These are phyloP conservation scores for Eudasyphora cyanicolor DNA, from an alignment of 2,888 invertebrate species.

Conservation along the genomic window DNA sequence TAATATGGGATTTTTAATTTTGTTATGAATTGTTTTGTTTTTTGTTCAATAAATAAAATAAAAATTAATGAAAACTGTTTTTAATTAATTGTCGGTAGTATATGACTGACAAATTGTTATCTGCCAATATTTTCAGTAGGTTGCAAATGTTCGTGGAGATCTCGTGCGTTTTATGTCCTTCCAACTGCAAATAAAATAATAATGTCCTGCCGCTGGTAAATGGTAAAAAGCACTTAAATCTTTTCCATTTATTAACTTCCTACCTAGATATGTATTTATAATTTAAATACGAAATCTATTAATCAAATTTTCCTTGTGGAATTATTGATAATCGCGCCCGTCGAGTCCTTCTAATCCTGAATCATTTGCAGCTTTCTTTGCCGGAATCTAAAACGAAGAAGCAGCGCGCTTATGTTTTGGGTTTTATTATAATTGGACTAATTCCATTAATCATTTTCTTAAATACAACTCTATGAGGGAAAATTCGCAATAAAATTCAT, in stretches of 20 bases:
- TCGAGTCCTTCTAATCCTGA: neutral
- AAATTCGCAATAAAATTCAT: constrained; percentile 48
- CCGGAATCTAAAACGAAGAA: neutral
- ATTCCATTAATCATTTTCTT: constrained; percentile 39
- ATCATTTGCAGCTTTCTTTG: neutral
- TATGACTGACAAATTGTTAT: no score
- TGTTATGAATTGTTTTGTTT: no score
- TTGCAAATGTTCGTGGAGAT: no score
- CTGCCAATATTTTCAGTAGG: no score
- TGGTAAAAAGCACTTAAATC: no score
- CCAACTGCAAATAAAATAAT: no score
- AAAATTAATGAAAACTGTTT: no score
- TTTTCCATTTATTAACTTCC: neutral
- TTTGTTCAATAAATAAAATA: no score
- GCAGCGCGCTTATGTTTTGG: neutral
- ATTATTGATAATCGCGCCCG: neutral
- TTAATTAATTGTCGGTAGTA: no score
- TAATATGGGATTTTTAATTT: no score
- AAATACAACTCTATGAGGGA: constrained; percentile 20
- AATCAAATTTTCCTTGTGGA: constrained; percentile 6
- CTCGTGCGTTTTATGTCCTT: no score
- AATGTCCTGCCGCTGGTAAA: no score
- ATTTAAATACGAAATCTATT: constrained; percentile 2
- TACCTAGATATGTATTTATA: neutral
- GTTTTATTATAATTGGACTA: constrained; percentile 1